Base-by-base conservation (phyloP, 2,113 vertebrate genomes). In the Hirundichthys speculiger region DNA sequence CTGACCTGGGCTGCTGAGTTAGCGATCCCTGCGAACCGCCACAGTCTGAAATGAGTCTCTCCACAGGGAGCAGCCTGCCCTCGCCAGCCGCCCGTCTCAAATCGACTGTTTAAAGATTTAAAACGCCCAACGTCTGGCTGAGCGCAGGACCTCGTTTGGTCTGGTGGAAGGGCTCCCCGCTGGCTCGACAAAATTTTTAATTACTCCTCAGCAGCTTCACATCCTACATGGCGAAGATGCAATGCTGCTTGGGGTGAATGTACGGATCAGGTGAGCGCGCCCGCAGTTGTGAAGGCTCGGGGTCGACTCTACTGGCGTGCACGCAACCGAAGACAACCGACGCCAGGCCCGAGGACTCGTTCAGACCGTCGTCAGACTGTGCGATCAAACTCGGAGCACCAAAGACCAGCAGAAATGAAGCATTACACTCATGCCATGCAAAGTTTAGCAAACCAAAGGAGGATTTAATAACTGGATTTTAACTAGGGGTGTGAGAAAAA, bases 31-130 rank as follows among this genome's bases (percentile, higher is more conserved):
- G 75, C 75, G 73, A 62, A 50, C 51, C 41, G 41, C 21, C 61
- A 38, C 57, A 42, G 54, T 59, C 58, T 63, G 73, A 82, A 86
- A 84, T 62, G 13, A 59, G 77, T 54, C 60, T 61, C 82, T 74
- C 59, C 49, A 13, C 61, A 42, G 81, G 72, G 68, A 79, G 64
- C 40, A 16, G 3, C 22, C 0, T 13, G 11, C 27, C 55, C 63
- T 71, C 65, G n/a, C 70, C 21, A 59, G 52, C 56, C 40, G 47
- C 80, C 27, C 54, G 51, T 79, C 80, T 86, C n/a, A 4, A 56
- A 79, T 84, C 40, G 63, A 79, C 76, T 64, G 66, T 69, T 76
- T 52, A 82, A 85, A 69, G 75, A 84, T 80, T 80, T 74, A 77
- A n/a, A 84, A 59, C 9, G 42, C 69, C 41, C 61, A 74, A 82